A percentile compares a stretch with the other conserved stretches of the same genome.
phyloP scores from a whole-genome alignment of 2,113 vertebrate species.

The Sylvilagus bachmani region DNA sequence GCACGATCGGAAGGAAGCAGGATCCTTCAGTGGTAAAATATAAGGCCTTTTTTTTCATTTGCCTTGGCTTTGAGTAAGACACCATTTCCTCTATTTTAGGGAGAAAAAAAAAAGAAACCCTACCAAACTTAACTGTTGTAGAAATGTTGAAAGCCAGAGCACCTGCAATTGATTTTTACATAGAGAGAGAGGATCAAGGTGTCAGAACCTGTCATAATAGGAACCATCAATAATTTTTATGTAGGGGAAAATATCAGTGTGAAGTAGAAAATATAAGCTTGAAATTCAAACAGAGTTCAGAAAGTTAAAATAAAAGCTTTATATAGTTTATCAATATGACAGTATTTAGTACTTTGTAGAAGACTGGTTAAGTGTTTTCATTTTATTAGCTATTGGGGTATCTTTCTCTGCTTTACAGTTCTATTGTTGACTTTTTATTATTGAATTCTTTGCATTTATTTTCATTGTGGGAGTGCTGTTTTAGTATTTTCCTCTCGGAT shows the following conservation, averaged over 20 bases:
- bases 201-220: constrained; percentile 62
- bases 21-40: constrained; percentile 38
- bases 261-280: constrained; percentile 70
- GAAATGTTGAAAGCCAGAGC: constrained; percentile 31
- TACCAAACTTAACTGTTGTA: constrained; percentile 29
- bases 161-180: constrained; percentile 40
- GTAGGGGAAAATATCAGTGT: constrained; percentile 68
- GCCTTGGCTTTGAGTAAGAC: constrained; percentile 1
- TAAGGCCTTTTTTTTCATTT: constrained; percentile 18
- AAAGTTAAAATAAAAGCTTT: constrained; percentile 73
- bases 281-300: constrained; percentile 62
- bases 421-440: constrained; percentile 28
- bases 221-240: constrained; percentile 64
- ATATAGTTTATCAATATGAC: constrained; percentile 1
- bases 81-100: not conserved
- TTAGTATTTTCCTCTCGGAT: constrained; percentile 43
- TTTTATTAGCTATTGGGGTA: constrained; percentile 61
- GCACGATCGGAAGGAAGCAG: constrained; percentile 58
- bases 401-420: constrained; percentile 27
- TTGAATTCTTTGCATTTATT: constrained; percentile 7
- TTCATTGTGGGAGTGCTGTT: constrained; percentile 27
- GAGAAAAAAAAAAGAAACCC: not conserved
- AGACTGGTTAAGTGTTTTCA: constrained; percentile 11
- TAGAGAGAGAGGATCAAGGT: constrained; percentile 71
- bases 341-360: constrained; percentile 57